Percentiles rank a stretch among this genome's conserved stretches.
Conservation (phyloP, 2,888 invertebrate genomes). For the Cosmorhoe ocellata region DNA sequence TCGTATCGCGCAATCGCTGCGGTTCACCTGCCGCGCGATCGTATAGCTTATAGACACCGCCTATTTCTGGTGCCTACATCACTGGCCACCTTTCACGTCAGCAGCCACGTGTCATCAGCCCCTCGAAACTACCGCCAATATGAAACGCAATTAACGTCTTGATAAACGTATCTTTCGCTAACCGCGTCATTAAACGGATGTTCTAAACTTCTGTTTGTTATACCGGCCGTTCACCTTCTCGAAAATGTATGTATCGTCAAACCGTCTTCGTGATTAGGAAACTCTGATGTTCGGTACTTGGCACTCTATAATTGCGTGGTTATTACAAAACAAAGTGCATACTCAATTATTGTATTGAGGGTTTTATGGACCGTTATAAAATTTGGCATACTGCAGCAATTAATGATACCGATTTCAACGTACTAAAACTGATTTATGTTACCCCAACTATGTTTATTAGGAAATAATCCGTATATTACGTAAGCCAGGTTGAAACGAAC, state of each 20-base stretch:
- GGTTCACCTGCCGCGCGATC: constrained; percentile 62
- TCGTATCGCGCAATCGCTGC: constrained; percentile 40
- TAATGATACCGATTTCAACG: constrained; percentile 23
- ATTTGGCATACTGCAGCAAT: constrained; percentile 30
- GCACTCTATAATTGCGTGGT: constrained; percentile 14
- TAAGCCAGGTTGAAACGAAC: constrained; percentile 44
- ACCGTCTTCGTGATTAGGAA: constrained; percentile 12
- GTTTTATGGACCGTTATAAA: constrained; percentile 19
- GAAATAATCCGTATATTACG: constrained; percentile 40
- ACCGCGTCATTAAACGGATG: constrained; percentile 15
- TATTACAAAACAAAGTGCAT: constrained; percentile 4
- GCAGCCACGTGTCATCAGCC: constrained; percentile 65
- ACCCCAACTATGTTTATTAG: constrained; percentile 42
- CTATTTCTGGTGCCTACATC: constrained; percentile 69
- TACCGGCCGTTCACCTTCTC: constrained; percentile 30
- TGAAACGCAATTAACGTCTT: constrained; percentile 39
- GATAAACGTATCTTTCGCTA: constrained; percentile 27
- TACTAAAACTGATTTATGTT: constrained; percentile 38
- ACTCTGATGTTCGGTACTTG: constrained; percentile 4
- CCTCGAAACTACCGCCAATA: constrained; percentile 44
- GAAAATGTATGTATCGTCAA: constrained; percentile 20
- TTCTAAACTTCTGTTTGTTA: constrained; percentile 24
- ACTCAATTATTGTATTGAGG: constrained; percentile 12
- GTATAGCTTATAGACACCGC: constrained; percentile 39
- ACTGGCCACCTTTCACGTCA: constrained; percentile 64